Evolutionary conservation across 2,797 vertebrate species (phyloP).

Genomic region (Harpagifer antarcticus): DNA sequence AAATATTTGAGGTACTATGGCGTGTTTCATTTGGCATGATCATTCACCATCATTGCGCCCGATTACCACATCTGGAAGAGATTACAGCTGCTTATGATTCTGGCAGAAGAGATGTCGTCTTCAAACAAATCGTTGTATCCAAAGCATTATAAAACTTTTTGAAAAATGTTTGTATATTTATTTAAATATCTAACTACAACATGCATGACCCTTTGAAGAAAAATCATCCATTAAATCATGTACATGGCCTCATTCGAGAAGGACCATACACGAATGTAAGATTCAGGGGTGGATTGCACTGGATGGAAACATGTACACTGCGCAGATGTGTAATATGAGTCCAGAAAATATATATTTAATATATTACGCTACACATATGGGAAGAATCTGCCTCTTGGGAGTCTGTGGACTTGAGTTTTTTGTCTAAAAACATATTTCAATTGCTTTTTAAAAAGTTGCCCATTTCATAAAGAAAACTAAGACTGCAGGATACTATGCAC

Average conservation of each 20-base stretch:
- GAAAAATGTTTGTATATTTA: conserved; percentile 17
- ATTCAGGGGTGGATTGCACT: conserved; percentile 1
- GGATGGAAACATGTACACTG: not conserved
- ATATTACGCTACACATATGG: conserved; percentile 28
- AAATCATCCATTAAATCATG: not conserved
- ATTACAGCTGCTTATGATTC: conserved; percentile 64
- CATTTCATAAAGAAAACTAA: not conserved
- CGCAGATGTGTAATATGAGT: conserved; percentile 8
- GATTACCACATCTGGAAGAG: conserved; percentile 76
- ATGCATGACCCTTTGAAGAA: not conserved
- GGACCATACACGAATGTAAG: not conserved
- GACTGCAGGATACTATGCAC: not conserved
- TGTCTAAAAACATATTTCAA: not conserved
- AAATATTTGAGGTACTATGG: conserved; percentile 56
- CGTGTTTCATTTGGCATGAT: conserved; percentile 67
- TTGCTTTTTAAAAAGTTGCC: not conserved
- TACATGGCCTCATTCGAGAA: not conserved
- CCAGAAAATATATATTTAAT: conserved; percentile 9
- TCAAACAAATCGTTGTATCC: conserved; percentile 47
- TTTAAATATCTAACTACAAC: conserved; percentile 14
- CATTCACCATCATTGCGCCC: conserved; percentile 60
- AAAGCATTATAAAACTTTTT: conserved; percentile 20
- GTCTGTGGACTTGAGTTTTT: not conserved
- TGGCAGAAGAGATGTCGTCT: conserved; percentile 60
- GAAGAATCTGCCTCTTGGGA: conserved; percentile 31